Conservation (phyloP, 2,888 invertebrate species). For the Carcina quercana region DNA sequence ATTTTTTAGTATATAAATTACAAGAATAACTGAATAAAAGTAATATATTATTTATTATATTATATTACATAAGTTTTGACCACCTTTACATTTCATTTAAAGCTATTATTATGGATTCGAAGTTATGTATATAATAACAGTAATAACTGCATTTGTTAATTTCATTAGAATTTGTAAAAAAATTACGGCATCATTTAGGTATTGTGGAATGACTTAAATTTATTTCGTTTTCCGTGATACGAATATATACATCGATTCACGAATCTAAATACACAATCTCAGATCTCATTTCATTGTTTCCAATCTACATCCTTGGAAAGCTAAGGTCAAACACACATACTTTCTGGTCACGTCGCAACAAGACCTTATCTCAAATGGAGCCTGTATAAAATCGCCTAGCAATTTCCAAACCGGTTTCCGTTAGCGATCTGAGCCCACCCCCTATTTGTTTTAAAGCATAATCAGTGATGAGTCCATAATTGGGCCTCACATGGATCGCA, state of each 20-base stretch:
- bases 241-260: neutral
- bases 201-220: too few species aligned
- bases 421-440: conserved; percentile 21
- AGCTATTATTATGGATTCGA: too few species aligned
- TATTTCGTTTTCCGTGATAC: too few species aligned
- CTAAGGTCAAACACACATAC: too few species aligned
- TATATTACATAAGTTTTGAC: too few species aligned
- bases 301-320: neutral
- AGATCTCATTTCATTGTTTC: neutral
- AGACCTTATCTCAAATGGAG: neutral
- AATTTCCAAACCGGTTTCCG: neutral
- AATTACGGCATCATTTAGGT: neutral
- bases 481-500: conserved; percentile 43
- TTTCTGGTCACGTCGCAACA: neutral
- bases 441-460: conserved; percentile 57
- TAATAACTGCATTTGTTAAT: too few species aligned
- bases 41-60: too few species aligned
- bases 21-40: too few species aligned
- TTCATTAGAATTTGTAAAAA: neutral
- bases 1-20: too few species aligned
- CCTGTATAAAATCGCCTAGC: neutral
- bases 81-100: too few species aligned
- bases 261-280: neutral
- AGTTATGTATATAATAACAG: too few species aligned
- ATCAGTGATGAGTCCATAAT: conserved; percentile 47